A percentile compares a stretch with the other conserved stretches of the same genome.
phyloP scores from a whole-genome alignment of 2,113 vertebrate species.

The Gobio gobio region DNA sequence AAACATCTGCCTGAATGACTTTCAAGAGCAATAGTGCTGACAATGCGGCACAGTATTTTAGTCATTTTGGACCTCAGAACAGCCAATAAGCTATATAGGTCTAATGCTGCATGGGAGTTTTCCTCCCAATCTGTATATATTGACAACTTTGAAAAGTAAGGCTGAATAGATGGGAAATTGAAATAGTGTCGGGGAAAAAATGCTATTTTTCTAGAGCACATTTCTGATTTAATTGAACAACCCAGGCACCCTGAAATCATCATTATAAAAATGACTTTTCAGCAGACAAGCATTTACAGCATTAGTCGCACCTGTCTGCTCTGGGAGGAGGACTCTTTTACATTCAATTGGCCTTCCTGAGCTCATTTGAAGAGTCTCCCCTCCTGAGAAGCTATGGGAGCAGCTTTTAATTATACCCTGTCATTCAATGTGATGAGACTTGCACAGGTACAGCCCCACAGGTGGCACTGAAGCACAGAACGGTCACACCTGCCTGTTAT shows the following conservation, averaged over 20 bases:
- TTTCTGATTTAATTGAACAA: background rate
- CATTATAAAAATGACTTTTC: background rate
- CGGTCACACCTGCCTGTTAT: slow-evolving; percentile 21
- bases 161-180: background rate
- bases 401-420: slow-evolving; percentile 68
- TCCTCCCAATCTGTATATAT: background rate
- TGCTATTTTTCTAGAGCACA: background rate
- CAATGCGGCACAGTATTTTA: slow-evolving; percentile 1
- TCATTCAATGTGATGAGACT: slow-evolving; percentile 45
- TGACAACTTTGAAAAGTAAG: background rate
- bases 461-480: slow-evolving; percentile 21
- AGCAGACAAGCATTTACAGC: slow-evolving; percentile 15
- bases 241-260: background rate
- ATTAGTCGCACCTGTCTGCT: slow-evolving; percentile 44
- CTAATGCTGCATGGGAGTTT: background rate
- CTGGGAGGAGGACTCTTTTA: slow-evolving; percentile 34
- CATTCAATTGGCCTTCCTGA: slow-evolving; percentile 33
- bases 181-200: background rate
- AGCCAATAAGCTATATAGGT: slow-evolving; percentile 5
- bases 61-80: background rate
- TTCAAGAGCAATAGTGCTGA: slow-evolving; percentile 15
- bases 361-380: slow-evolving; percentile 44
- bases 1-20: slow-evolving; percentile 3
- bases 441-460: slow-evolving; percentile 53
- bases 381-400: slow-evolving; percentile 45